These are phyloP conservation scores for Plecturocebus donacophilus DNA, from an alignment of 2,113 vertebrate genomes.

Conservation along the genomic window DNA sequence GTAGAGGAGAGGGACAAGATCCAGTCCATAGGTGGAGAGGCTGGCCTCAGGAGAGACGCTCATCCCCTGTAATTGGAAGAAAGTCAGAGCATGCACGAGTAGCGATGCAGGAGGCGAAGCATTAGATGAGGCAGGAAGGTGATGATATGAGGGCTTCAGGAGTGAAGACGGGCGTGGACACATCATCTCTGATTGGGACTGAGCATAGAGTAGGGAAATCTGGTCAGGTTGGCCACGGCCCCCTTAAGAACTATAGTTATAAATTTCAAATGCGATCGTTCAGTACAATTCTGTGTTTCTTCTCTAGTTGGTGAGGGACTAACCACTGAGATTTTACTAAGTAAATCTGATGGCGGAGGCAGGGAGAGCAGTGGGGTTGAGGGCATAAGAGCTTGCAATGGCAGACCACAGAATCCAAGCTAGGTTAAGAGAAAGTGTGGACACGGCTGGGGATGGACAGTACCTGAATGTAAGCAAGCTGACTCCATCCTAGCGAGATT, in stretches of 20 bases:
- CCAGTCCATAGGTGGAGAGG: accelerated
- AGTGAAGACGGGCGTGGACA: not conserved
- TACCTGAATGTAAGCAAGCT: too few species aligned
- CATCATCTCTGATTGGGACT: not conserved
- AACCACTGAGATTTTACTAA: not conserved
- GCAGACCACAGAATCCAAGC: not conserved
- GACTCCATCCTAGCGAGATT: not conserved
- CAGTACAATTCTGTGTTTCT: not conserved
- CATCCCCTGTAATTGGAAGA: not conserved
- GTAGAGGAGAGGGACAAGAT: not conserved
- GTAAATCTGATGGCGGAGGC: not conserved
- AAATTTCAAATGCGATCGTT: not conserved
- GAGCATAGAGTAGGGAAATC: not conserved
- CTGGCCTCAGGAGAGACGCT: not conserved
- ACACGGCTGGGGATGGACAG: accelerated
- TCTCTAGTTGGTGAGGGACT: not conserved
- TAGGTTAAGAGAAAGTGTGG: not conserved
- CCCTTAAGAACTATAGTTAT: not conserved
- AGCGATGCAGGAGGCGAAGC: not conserved
- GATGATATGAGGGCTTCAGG: not conserved
- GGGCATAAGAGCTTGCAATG: not conserved
- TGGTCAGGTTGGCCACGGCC: not conserved
- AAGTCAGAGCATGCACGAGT: not conserved
- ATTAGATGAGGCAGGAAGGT: not conserved
- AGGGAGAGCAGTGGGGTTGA: not conserved